phyloP scores from a whole-genome alignment of 1,140 invertebrate genomes.

The Trypoxylus dichotomus region DNA sequence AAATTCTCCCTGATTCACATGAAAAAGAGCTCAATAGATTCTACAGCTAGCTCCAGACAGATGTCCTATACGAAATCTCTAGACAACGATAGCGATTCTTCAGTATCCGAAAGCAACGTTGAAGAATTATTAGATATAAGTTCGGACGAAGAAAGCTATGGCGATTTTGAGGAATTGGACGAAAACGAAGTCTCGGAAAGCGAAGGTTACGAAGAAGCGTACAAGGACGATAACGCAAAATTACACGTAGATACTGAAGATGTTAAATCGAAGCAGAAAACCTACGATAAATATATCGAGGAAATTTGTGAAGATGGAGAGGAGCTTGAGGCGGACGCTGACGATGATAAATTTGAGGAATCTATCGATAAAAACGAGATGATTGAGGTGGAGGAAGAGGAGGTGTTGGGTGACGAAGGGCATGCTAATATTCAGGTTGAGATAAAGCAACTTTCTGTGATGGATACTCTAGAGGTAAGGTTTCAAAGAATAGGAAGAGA shows the following conservation, averaged over 20 bases:
- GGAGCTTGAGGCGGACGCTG: constrained; percentile 46
- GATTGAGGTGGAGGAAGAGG: constrained; percentile 41
- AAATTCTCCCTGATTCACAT: constrained; percentile 30
- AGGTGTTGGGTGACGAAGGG: constrained; percentile 41
- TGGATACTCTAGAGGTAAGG: constrained; percentile 51
- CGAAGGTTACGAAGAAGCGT: constrained; percentile 52
- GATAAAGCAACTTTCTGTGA: constrained; percentile 40
- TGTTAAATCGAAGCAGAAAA: background rate
- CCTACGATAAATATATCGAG: constrained; percentile 34
- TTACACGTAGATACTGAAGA: background rate
- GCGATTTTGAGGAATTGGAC: constrained; percentile 37
- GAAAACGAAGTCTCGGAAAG: constrained; percentile 11
- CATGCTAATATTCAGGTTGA: constrained; percentile 1
- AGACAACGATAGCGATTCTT: constrained; percentile 57
- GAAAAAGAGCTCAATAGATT: constrained; percentile 49
- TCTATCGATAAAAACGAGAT: constrained; percentile 27
- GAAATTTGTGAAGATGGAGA: constrained; percentile 48
- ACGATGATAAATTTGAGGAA: constrained; percentile 35
- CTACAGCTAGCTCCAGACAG: constrained; percentile 49
- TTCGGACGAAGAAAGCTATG: constrained; percentile 44
- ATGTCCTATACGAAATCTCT: constrained; percentile 51
- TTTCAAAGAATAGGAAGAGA: background rate
- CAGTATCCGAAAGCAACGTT: constrained; percentile 53
- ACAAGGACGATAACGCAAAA: constrained; percentile 37
- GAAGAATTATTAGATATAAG: constrained; percentile 51